Base-by-base conservation (phyloP, 2,888 invertebrate species). In the Apamea epomidion region DNA sequence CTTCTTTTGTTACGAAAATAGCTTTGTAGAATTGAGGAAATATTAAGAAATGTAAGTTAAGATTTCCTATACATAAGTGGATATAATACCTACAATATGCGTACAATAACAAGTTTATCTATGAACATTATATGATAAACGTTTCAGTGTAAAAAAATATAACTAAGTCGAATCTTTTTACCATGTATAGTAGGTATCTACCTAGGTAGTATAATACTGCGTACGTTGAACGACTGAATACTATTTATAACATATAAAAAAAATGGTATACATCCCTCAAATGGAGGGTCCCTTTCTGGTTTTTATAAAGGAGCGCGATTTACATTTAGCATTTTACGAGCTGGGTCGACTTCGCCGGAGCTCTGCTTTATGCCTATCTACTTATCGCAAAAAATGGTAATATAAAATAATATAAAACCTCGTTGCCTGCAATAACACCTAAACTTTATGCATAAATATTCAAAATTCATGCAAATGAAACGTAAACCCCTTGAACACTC, bases 311-410 rank as follows among this genome's bases (percentile, higher is more conserved):
- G 77, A 79, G 51, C 67, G 67, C 80, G 78, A 87, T 89, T 88
- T 83, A 88, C 84, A 82, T 89, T 87, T 80, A 76, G 70, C 74
- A 83, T 83, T 89, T 88, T 87, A 88, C 84, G 85, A 89, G 83
- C 51, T 60, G 60, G 72, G 60, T 81, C 89, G 81, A 78, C 73
- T 82, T 81, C 58, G 25, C 64, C 74, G 58, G 68, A 45, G 29
- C 45, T 80, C 73, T 81, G 74, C 8, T 84, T 80, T 77, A 79
- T 80, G 78, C 65, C 70, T 80, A 80, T 67, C 70, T 78, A 79
- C 77, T 81, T 81, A 83, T 84, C 74, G 69, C 81, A 74, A 71
- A 78, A 83, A 80, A 77, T 58, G 64, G 51, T 77, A 77, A 78
- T 83, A 68, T 78, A 58, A 79, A 81, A 83, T 75, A 76, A 78